Base-by-base conservation (phyloP, 2,113 vertebrate species). In the Sitta europaea region DNA sequence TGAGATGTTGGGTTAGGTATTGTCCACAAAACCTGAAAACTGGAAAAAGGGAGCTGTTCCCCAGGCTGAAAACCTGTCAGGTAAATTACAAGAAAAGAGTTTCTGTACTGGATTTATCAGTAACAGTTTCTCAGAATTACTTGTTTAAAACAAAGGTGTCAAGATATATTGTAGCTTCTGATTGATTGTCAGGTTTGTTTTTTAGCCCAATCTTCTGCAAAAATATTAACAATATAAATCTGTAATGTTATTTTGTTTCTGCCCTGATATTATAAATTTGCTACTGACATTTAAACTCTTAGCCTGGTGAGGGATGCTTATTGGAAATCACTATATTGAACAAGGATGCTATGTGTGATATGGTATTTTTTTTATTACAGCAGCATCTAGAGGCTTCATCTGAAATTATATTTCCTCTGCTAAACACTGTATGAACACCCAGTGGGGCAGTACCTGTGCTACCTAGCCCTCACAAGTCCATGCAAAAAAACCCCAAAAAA, bases 301-400 rank as follows among this genome's bases (percentile, higher is more conserved):
- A 80, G 38, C n/a, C 22, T 54, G 24, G 14, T 82, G 82, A 91
- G 25, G 23, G 17, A 61, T 36, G 58, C 61, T 70, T 86, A 55
- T n/a, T 84, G 59, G 35, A 90, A 92, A 92, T 63, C n/a, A 4
- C 38, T 66, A 22, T 63, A 86, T 58, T 59, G 72, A 71, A 58
- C 43, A 89, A 55, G 23, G 17, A 67, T 28, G 27, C 9, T 21
- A 28, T 15, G 15, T 33, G n/a, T 59, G n/a, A 78, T 62, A 42
- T 5, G 2, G 14, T 50, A 58, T 93, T 86, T 84, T 93, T 90
- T 78, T 96, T 94, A 94, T 91, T 94, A 94, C n/a, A 97, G 92
- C 94, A 96, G 48, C 88, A 94, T 93, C 92, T 96, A 96, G 91
- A 94, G 94, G 92, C n/a, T 92, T 83, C 7, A 77, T 84, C 11